Evolutionary conservation across 2,888 invertebrate species (phyloP).

Genomic region (Spilarctia lutea): DNA sequence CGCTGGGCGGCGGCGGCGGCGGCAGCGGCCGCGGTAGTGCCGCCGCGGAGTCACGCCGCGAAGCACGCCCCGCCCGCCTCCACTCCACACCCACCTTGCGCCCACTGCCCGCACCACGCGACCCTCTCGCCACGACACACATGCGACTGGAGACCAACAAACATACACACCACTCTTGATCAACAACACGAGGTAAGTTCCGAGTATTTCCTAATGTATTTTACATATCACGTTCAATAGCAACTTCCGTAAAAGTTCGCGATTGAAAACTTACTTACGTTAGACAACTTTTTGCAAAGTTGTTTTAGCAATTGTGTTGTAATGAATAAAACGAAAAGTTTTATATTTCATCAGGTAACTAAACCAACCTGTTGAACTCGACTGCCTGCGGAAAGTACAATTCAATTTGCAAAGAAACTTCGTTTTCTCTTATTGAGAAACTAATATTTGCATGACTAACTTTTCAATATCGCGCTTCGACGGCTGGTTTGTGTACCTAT

Average conservation of each 20-base stretch:
- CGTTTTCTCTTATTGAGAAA: conserved; percentile 32
- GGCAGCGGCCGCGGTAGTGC: conserved; percentile 79
- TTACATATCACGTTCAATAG: conserved; percentile 1
- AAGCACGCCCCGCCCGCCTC: conserved; percentile 72
- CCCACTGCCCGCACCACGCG: conserved; percentile 35
- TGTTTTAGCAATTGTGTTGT: conserved; percentile 30
- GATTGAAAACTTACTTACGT: conserved; percentile 17
- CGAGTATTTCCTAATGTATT: conserved; percentile 11
- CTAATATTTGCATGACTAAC: conserved; percentile 41
- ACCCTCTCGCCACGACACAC: conserved; percentile 25
- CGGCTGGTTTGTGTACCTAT: conserved; percentile 12
- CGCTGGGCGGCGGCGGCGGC: conserved; percentile 47
- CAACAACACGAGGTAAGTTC: conserved; percentile 40
- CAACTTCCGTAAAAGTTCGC: conserved; percentile 32
- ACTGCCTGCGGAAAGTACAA: conserved; percentile 44
- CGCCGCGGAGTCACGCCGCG: conserved; percentile 71
- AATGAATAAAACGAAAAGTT: conserved; percentile 52
- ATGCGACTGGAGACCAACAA: conserved; percentile 34
- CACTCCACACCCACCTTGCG: conserved; percentile 52
- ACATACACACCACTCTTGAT: conserved; percentile 24
- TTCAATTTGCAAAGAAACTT: conserved; percentile 53
- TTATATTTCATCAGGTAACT: conserved; percentile 51
- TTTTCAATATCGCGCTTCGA: conserved; percentile 32
- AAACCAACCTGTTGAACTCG: conserved; percentile 68
- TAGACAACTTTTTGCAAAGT: conserved; percentile 21